Base-by-base conservation (phyloP, 1,140 invertebrate species). In the Sminthurides bifidus region DNA sequence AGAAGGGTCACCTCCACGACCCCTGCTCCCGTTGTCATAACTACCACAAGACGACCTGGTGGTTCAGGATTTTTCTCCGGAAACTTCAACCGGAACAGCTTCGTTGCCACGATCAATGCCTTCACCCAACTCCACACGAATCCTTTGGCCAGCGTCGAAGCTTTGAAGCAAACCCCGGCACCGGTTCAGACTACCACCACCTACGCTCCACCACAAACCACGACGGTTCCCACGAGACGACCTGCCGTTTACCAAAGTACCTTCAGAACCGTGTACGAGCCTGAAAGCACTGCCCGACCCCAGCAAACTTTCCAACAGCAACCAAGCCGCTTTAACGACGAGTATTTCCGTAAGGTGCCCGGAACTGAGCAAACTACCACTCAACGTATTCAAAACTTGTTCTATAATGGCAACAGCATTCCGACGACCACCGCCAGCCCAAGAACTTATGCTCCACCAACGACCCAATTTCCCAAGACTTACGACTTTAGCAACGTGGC, bases 171-270 rank as follows among this genome's bases (percentile, higher is more conserved):
- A n/a, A 44, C 19, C 21, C 19, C 10, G 41, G 21, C 12, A 19
- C 12, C 10, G 19, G 10, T 4, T 15, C 12, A 21, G n/a, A 52
- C 8, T 15, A 35, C 21, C 12, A 5, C 38, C 23, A 15, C 10
- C 24, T 45, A 17, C 27, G 52, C 26, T 24, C 14, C 40, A 26
- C 52, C 23, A 46, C 26, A 10, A 5, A 14, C 53, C 14, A 37
- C 12, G 23, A 15, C 17, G n/a, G 26, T 41, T 31, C 45, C 53
- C 8, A 58, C 57, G 1, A 33, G 19, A 21, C 46, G 52, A n/a
- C 54, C 44, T 17, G 23, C 51, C 2, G 29, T 62, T 44, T 63
- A 55, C 53, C 63, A 63, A n/a, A 65, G 54, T 31, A 63, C 61
- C 14, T 63, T 56, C 38, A 27, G 63, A 5, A 56, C 63, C 12